phyloP scores from a whole-genome alignment of 1,140 invertebrate genomes.

The Heliothis virescens region DNA sequence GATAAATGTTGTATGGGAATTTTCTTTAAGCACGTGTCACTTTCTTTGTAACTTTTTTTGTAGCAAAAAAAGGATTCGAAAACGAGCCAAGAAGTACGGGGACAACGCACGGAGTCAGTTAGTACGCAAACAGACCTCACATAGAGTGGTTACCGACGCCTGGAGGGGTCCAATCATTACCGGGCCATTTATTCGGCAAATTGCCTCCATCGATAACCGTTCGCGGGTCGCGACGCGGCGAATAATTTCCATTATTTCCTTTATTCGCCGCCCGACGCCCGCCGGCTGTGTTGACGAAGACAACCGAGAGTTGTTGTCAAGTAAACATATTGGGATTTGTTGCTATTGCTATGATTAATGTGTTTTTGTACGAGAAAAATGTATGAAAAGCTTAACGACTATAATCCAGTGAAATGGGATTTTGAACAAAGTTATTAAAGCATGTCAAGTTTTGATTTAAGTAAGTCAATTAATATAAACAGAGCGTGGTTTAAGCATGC shows the following conservation, averaged over 20 bases:
- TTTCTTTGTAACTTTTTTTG: too few species aligned
- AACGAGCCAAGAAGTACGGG: neutral
- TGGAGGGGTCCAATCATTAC: slow-evolving; percentile 60
- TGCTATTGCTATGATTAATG: slow-evolving; percentile 39
- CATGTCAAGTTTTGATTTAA: neutral
- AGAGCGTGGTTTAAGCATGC: neutral
- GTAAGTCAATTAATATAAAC: too few species aligned
- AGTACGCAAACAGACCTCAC: slow-evolving; percentile 58
- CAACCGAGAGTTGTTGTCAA: slow-evolving; percentile 57
- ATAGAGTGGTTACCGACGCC: slow-evolving; percentile 51
- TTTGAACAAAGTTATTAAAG: neutral
- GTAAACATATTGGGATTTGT: slow-evolving; percentile 49
- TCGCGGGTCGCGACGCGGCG: slow-evolving; percentile 63
- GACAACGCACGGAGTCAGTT: slow-evolving; percentile 38
- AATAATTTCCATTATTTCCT: slow-evolving; percentile 77
- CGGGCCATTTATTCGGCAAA: slow-evolving; percentile 74
- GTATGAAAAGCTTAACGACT: neutral
- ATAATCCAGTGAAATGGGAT: neutral
- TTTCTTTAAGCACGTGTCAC: too few species aligned
- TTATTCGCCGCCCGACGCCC: slow-evolving; percentile 60
- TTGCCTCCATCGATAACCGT: slow-evolving; percentile 74
- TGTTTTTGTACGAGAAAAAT: slow-evolving; percentile 19
- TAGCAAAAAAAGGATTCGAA: neutral
- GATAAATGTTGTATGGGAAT: too few species aligned
- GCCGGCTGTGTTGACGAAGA: slow-evolving; percentile 63